Conservation (phyloP, 2,797 vertebrate species). For the Hemitrygon akajei region DNA sequence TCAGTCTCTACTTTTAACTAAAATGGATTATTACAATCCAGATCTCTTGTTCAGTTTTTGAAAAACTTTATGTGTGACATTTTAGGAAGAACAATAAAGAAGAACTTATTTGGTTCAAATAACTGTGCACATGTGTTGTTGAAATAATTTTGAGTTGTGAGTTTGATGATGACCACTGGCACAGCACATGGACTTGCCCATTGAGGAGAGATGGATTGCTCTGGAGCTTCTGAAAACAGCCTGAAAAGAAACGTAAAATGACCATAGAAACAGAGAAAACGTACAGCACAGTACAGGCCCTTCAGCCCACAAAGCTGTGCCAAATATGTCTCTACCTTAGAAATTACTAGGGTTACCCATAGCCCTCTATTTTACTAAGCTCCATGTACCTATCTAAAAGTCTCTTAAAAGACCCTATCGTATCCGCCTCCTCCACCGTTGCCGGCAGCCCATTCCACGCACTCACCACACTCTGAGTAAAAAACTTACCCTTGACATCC, state of each 20-base stretch:
- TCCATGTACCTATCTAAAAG: too few relatives aligned
- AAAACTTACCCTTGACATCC: too few relatives aligned
- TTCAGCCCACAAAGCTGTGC: too few relatives aligned
- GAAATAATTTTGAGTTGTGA: not conserved
- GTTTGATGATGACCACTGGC: not conserved
- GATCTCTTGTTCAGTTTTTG: not conserved
- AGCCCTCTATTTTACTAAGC: too few relatives aligned
- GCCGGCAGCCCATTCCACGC: too few relatives aligned
- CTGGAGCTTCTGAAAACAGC: not conserved
- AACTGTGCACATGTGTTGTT: not conserved
- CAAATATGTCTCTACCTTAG: too few relatives aligned
- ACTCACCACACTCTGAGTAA: too few relatives aligned
- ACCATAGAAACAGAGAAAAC: too few relatives aligned
- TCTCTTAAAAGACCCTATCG: too few relatives aligned
- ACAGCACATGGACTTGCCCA: not conserved
- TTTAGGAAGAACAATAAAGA: not conserved
- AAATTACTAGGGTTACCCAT: too few relatives aligned
- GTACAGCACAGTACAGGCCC: too few relatives aligned
- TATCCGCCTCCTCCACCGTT: too few relatives aligned
- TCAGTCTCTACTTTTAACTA: not conserved
- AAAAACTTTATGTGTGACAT: not conserved
- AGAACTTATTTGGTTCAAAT: not conserved
- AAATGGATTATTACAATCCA: not conserved
- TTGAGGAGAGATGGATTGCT: not conserved
- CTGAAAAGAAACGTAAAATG: not conserved